Base-by-base conservation (phyloP, 2,888 invertebrate species). In the Mythimna impura region DNA sequence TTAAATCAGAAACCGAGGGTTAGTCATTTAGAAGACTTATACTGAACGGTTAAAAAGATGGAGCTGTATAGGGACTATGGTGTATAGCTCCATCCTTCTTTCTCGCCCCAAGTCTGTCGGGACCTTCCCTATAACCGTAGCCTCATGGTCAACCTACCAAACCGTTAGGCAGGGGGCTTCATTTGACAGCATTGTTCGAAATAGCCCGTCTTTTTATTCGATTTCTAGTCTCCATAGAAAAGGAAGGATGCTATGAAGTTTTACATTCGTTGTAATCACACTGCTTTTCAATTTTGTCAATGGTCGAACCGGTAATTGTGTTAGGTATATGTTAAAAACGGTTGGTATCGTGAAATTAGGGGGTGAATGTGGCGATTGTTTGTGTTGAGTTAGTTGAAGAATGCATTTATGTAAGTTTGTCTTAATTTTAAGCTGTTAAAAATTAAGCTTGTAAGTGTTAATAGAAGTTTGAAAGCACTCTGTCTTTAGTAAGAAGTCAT, bases 131-230 rank as follows among this genome's bases (percentile, higher is more conserved):
- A 4, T 34, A 43, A 55, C 25, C 25, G 20, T 9, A 36, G 10
- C 1, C 10, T 34, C 40, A 57, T 77, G 52, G 72, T 52, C 43
- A 47, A 9, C 68, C 69, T 67, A 71, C 10, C 22, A 0, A 12
- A 60, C 62, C 65, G 78, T 76, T 79, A 78, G 81, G 69, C 36
- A 68, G 71, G 64, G 63, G 40, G 72, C 83, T 83, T 89, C 86
- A 87, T 89, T 89, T 88, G 86, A 82, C 80, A 76, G 82, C 75
- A 88, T 89, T 89, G 88, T 89, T 83, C 83, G 80, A 66, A 80
- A 83, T 84, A 67, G 74, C 70, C 75, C 30, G 78, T 71, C 68
- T 77, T 81, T 87, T 88, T 86, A 87, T 86, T 86, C 60, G 81
- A 84, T 87, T 88, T 82, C 66, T 66, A 70, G 69, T 63, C 71